Conservation (phyloP, 2,888 invertebrate species). For the Acronicta leporina region DNA sequence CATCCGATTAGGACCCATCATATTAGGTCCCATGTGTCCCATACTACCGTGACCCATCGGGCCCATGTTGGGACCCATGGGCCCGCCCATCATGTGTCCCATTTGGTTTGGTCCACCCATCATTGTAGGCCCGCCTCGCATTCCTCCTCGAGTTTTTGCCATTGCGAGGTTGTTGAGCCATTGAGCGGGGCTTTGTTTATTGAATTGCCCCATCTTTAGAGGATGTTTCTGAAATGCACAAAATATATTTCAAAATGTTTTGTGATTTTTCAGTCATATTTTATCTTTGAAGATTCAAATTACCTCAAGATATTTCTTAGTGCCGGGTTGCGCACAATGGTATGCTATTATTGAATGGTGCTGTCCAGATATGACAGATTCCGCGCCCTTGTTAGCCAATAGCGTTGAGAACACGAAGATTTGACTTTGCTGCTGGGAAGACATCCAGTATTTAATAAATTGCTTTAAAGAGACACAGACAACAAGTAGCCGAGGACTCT, state of each 20-base stretch:
- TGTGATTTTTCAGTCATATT: neutral
- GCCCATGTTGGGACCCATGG: slow-evolving; percentile 85
- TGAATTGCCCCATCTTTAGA: slow-evolving; percentile 95
- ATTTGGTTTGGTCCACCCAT: slow-evolving; percentile 86
- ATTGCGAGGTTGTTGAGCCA: slow-evolving; percentile 94
- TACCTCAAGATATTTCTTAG: slow-evolving; percentile 98
- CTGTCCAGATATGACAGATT: slow-evolving; percentile 96
- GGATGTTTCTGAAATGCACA: slow-evolving; percentile 94
- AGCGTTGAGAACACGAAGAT: slow-evolving; percentile 99
- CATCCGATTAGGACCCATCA: slow-evolving; percentile 86
- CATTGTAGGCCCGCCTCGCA: slow-evolving; percentile 87
- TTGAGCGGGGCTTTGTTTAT: slow-evolving; percentile 94
- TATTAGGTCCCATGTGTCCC: slow-evolving; percentile 86
- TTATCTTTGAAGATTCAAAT: slow-evolving; percentile 23
- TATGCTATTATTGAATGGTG: slow-evolving; percentile 97
- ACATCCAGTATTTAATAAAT: slow-evolving; percentile 61
- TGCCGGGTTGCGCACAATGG: slow-evolving; percentile 98
- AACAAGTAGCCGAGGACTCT: too few relatives aligned
- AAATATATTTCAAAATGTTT: slow-evolving; percentile 21
- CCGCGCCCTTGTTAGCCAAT: slow-evolving; percentile 98
- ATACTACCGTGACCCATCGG: slow-evolving; percentile 84
- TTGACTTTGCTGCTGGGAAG: slow-evolving; percentile 98
- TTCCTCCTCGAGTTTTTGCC: slow-evolving; percentile 92
- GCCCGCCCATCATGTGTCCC: slow-evolving; percentile 87
- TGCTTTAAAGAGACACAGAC: neutral